Conservation (phyloP, 2,888 invertebrate genomes). For the Megastigmus dorsalis region DNA sequence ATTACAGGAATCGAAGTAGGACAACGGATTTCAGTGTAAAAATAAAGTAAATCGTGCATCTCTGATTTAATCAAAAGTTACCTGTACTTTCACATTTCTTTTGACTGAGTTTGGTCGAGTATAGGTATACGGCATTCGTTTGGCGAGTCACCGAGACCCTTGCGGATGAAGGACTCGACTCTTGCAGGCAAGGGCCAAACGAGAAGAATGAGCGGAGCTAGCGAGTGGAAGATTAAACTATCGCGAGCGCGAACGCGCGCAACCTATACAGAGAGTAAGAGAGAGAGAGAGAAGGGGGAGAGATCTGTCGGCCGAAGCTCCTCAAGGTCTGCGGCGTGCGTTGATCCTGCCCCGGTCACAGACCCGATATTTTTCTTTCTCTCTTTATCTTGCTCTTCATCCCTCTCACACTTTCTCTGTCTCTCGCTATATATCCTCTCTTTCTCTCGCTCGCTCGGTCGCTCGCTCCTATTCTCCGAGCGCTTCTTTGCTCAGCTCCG, state of each 20-base stretch:
- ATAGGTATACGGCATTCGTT: too few relatives aligned
- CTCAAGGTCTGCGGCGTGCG: constrained; percentile 73
- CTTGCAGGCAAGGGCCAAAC: constrained; percentile 9
- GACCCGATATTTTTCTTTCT: constrained; percentile 64
- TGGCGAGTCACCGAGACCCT: constrained; percentile 1
- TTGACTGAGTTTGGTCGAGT: too few relatives aligned
- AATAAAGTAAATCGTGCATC: too few relatives aligned
- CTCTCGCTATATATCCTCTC: background rate
- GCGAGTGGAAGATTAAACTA: constrained; percentile 21
- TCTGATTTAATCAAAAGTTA: too few relatives aligned
- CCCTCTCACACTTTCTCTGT: constrained; percentile 29
- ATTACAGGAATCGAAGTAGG: too few relatives aligned
- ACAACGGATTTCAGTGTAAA: too few relatives aligned
- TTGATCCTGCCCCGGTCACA: constrained; percentile 73
- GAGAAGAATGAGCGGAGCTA: constrained; percentile 1
- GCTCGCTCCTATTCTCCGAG: background rate
- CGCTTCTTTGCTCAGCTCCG: background rate
- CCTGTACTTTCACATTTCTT: too few relatives aligned
- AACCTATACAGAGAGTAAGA: background rate
- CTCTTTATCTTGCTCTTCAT: constrained; percentile 42
- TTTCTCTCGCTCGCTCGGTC: background rate
- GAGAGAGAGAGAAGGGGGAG: constrained; percentile 25
- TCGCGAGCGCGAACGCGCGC: constrained; percentile 8
- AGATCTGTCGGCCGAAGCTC: constrained; percentile 56
- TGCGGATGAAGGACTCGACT: background rate